phyloP scores from a whole-genome alignment of 2,888 invertebrate species.

The Conchocele bisecta region DNA sequence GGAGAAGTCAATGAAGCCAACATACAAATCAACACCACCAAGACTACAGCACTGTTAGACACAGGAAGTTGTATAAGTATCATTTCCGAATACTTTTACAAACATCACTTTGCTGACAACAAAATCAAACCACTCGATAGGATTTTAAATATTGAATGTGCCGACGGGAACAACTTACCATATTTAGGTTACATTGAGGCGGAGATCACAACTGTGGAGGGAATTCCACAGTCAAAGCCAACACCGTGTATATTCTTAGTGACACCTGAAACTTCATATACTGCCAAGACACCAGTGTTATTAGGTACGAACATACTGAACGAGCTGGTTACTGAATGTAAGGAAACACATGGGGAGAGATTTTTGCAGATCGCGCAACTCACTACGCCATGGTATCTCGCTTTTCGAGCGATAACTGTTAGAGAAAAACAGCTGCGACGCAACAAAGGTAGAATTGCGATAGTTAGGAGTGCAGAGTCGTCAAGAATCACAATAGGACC shows the following conservation, averaged over 20 bases:
- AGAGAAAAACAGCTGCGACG: constrained; percentile 18
- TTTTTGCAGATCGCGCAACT: constrained; percentile 18
- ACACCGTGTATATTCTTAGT: background rate
- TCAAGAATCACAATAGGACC: constrained; percentile 14
- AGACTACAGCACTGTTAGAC: background rate
- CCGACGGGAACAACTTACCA: constrained; percentile 30
- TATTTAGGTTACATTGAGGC: constrained; percentile 30
- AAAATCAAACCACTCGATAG: background rate
- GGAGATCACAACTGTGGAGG: background rate
- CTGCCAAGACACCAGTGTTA: background rate
- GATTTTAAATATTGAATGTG: constrained; percentile 23
- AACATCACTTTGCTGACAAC: background rate
- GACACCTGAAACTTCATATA: background rate
- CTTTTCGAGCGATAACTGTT: constrained; percentile 15
- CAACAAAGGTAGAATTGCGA: constrained; percentile 13
- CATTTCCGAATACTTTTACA: background rate
- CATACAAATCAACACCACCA: too few relatives aligned
- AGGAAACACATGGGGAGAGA: background rate
- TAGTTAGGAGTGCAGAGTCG: constrained; percentile 14
- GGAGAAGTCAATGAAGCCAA: too few relatives aligned
- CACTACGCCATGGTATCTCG: constrained; percentile 22
- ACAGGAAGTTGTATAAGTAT: background rate
- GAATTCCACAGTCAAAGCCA: background rate
- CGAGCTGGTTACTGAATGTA: background rate
- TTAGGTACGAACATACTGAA: constrained; percentile 8